Base-by-base conservation (phyloP, 2,888 invertebrate species). In the Caenorhabditis sulstoni region DNA sequence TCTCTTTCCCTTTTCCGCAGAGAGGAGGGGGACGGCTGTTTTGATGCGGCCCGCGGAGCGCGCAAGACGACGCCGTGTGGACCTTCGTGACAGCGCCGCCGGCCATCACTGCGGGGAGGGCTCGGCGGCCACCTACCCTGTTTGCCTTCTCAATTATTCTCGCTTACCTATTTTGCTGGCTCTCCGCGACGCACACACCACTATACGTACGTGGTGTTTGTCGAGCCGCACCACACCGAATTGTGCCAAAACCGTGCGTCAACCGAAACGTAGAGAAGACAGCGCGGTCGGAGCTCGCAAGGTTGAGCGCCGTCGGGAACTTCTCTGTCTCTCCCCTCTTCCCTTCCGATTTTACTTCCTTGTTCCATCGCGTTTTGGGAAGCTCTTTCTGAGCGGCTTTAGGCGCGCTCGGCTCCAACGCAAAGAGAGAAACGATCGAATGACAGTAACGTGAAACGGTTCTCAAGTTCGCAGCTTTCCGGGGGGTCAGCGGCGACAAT, bases 171-270 rank as follows among this genome's bases (percentile, higher is more conserved):
- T 73, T 73, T 73, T 57, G 73, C 57, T 57, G 61, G 29, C 62
- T 64, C 62, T 71, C 64, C 50, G 70, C 70, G 52, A 61, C 64
- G 62, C 71, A 47, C 59, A 52, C 62, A 62, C 64, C 64, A 73
- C 73, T 62, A 73, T 73, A 73, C 73, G 73, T 73, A 73, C 73
- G 73, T 73, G 73, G 73, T 73, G 73, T 73, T 73, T 73, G 73
- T 73, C 41, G 73, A 73, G 64, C 62, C 71, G 62, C 73, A 58
- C 73, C 64, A 62, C 55, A 57, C 49, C 41, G 73, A 73, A 64
- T 73, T 73, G 73, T 73, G 73, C 64, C 73, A 73, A 64, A 73
- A 58, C 73, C 73, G 73, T 73, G 73, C 73, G 73, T 73, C 64
- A 58, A 71, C 71, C 29, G 49, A 73, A 73, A 73, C 73, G 73